Evolutionary conservation across 2,888 invertebrate species (phyloP), one percentile per base, ranked within the genome.

Genomic region (Plusia festucae): DNA sequence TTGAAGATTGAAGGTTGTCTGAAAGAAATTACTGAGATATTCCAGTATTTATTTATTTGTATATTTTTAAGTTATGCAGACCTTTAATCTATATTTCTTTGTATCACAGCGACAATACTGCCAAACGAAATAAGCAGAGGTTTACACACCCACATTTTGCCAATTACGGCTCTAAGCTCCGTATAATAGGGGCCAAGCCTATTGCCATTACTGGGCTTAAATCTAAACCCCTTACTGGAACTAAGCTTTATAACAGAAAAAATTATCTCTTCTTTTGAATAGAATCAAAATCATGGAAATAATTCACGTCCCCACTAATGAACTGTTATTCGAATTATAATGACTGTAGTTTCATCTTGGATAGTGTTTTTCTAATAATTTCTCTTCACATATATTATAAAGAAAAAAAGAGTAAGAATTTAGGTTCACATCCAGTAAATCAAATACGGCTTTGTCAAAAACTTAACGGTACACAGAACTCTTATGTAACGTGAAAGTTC

Each of bases 401-500:
- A n/a, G n/a, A n/a, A n/a, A n/a, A n/a, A n/a, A n/a, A n/a, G n/a
- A n/a, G n/a, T n/a, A n/a, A n/a, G n/a, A n/a, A n/a, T n/a, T n/a
- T n/a, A n/a, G n/a, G n/a, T n/a, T n/a, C n/a, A n/a, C n/a, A n/a
- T n/a, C n/a, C n/a, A n/a, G n/a, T n/a, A n/a, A n/a, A 22, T 15
- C 3, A 30, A 32, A 5, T 13, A 32, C 2, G 8, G 18, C 16
- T 53, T 18, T 16, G 18, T 32, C 20, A 11, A 8, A 24, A 16
- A 15, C 16, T 15, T 24, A 24, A 52, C 59, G 54, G 20, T 55
- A 61, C 61, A 68, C 59, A 64, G 57, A 49, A 49, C 20, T 18
- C 46, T 49, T 20, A 72, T 72, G 60, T 67, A 65, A 63, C 68
- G 62, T 63, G 63, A 66, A 68, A 63, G 56, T 65, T 67, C 65